A percentile compares a stretch with the other conserved stretches of the same genome.
Evolutionary conservation across 35 echinoderm and acorn worm species (phyloP).

Genomic region (Eucidaris tribuloides): DNA sequence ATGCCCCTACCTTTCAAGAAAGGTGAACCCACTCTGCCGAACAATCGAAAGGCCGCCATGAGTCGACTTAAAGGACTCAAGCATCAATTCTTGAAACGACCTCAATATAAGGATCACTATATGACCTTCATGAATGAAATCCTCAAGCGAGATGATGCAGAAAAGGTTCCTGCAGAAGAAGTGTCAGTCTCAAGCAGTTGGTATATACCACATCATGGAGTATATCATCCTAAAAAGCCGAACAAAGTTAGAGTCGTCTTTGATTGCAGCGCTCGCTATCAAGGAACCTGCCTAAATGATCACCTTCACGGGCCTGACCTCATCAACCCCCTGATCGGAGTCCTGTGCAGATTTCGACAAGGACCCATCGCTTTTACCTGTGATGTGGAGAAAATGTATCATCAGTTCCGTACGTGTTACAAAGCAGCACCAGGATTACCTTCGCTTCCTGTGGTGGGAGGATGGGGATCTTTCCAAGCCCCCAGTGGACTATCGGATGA

Average conservation of each 20-base stretch:
- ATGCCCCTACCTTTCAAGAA: constrained; percentile 4
- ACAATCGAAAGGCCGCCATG: not conserved
- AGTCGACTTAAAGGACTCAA: constrained; percentile 11
- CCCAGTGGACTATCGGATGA: constrained; percentile 16
- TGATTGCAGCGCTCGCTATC: constrained; percentile 47
- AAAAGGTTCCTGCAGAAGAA: constrained; percentile 28
- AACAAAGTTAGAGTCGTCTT: constrained; percentile 40
- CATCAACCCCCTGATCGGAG: constrained; percentile 35
- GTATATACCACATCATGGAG: constrained; percentile 60
- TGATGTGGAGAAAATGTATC: constrained; percentile 7
- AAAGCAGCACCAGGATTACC: not conserved
- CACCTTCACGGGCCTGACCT: not conserved
- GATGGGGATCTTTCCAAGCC: not conserved
- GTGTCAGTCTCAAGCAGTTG: not conserved
- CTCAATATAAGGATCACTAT: not conserved
- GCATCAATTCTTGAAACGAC: not conserved
- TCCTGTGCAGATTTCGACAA: constrained; percentile 45
- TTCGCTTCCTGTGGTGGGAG: constrained; percentile 39
- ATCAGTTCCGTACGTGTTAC: constrained; percentile 5
- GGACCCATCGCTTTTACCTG: constrained; percentile 18
- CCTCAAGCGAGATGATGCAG: constrained; percentile 30
- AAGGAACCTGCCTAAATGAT: constrained; percentile 35
- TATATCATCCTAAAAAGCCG: constrained; percentile 46
- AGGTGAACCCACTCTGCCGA: not conserved
- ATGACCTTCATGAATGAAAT: not conserved